Evolutionary conservation across 2,113 vertebrate species (phyloP).

Genomic region (Phodopus roborovskii): DNA sequence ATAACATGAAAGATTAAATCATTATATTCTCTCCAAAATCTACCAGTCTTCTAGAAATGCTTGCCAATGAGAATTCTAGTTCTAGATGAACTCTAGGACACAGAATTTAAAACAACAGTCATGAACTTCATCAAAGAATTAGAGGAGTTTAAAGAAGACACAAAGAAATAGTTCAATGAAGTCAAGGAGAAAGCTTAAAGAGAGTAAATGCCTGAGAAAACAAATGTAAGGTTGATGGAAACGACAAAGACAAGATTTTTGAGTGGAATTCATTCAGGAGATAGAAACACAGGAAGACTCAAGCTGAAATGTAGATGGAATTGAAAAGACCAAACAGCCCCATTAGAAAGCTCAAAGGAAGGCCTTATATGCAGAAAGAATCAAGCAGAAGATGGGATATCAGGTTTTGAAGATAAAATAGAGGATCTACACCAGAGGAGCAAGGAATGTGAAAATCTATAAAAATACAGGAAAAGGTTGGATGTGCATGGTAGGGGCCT

Average conservation of each 20-base stretch:
- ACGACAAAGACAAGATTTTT: no score
- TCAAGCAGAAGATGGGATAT: no score
- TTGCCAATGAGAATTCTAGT: not conserved
- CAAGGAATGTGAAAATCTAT: not conserved
- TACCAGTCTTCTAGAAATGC: not conserved
- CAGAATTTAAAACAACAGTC: not conserved
- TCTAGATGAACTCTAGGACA: not conserved
- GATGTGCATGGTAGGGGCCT: not conserved
- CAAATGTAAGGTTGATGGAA: not conserved
- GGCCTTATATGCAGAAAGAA: no score
- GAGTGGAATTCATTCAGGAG: no score
- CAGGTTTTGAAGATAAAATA: not conserved
- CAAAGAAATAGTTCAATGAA: not conserved
- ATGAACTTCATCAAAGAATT: not conserved
- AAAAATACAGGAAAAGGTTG: not conserved
- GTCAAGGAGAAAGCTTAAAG: not conserved
- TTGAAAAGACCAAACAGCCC: no score
- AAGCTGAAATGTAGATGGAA: no score
- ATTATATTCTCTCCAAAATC: not conserved
- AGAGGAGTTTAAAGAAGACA: not conserved
- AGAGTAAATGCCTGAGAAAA: not conserved
- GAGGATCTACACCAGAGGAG: not conserved
- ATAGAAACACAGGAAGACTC: no score
- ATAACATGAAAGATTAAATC: not conserved
- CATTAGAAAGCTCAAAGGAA: no score